Evolutionary conservation across 1,140 invertebrate species (phyloP).

Genomic region (Ridgeia piscesae): DNA sequence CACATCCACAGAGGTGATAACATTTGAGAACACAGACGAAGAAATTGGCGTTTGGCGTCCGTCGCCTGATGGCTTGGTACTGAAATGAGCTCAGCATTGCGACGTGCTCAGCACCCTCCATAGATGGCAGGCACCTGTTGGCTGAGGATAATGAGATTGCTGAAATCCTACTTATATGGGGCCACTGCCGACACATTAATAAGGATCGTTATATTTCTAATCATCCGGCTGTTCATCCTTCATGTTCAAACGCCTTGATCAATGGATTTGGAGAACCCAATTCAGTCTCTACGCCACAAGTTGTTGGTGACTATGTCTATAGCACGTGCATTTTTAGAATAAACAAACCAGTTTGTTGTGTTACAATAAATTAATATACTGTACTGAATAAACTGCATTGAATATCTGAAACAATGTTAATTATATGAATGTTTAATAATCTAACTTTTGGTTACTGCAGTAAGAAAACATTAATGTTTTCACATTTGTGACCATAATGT

Average conservation of each 20-base stretch:
- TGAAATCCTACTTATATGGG: background rate
- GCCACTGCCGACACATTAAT: background rate
- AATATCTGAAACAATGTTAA: too few relatives aligned
- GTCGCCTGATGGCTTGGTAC: background rate
- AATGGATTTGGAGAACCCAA: too few relatives aligned
- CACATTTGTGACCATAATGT: too few relatives aligned
- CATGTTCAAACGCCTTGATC: background rate
- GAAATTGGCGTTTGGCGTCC: background rate
- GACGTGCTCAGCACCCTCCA: background rate
- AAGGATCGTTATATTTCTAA: background rate
- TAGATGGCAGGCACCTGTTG: background rate
- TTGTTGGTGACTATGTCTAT: too few relatives aligned
- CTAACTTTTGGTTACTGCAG: too few relatives aligned
- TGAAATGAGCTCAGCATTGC: background rate
- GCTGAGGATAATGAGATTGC: background rate
- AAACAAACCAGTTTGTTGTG: too few relatives aligned
- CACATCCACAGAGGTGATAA: background rate
- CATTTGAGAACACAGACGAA: background rate
- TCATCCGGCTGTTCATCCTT: background rate
- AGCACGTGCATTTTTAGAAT: too few relatives aligned
- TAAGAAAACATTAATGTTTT: too few relatives aligned
- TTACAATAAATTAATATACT: too few relatives aligned
- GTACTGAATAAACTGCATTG: too few relatives aligned
- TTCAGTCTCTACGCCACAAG: too few relatives aligned
- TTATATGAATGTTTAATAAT: too few relatives aligned